phyloP scores from a whole-genome alignment of 2,888 invertebrate genomes.

The Nomada ruficornis region DNA sequence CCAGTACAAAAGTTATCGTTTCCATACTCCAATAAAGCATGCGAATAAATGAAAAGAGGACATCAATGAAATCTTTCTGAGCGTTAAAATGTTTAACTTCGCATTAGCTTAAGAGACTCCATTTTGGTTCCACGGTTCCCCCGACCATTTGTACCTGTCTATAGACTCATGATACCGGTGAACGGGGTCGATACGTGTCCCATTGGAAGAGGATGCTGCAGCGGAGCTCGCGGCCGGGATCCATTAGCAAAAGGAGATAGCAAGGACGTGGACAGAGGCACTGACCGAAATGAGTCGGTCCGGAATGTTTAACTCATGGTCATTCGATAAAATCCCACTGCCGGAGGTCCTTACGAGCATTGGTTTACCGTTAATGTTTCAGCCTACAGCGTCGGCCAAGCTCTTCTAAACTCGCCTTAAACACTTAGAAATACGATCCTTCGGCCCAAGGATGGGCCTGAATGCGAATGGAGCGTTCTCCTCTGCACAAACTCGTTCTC shows the following conservation, averaged over 20 bases:
- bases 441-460: slow-evolving; percentile 51
- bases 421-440: slow-evolving; percentile 68
- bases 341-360: slow-evolving; percentile 60
- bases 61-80: not conserved
- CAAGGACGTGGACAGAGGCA: slow-evolving; percentile 70
- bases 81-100: not conserved
- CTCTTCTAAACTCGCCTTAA: slow-evolving; percentile 60
- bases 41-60: not conserved
- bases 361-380: slow-evolving; percentile 69
- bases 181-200: slow-evolving; percentile 13
- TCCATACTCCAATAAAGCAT: no score
- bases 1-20: no score
- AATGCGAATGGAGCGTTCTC: not conserved
- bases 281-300: slow-evolving; percentile 66
- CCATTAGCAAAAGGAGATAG: slow-evolving; percentile 74
- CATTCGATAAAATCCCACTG: slow-evolving; percentile 59
- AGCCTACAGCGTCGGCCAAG: slow-evolving; percentile 19
- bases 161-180: slow-evolving; percentile 16
- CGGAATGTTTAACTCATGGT: slow-evolving; percentile 62
- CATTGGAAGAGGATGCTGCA: not conserved
- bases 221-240: slow-evolving; percentile 53
- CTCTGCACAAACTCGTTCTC: not conserved
- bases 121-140: not conserved
- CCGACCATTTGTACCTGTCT: slow-evolving; percentile 11
- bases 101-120: not conserved